Conservation (phyloP, 64 coral and sea anemone species). For the Stylophora pistillata region DNA sequence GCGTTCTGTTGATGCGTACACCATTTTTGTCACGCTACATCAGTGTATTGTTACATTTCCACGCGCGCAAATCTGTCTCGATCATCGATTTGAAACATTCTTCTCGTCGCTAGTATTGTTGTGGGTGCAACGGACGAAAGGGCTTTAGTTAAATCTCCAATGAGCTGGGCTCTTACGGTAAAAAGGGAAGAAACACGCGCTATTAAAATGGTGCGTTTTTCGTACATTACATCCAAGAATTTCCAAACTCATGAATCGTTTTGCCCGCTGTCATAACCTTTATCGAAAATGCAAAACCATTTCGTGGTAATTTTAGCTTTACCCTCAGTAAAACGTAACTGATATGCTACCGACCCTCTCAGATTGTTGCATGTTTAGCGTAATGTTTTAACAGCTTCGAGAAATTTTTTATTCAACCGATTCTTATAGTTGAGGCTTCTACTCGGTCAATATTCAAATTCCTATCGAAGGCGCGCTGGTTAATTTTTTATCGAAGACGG, state of each 20-base stretch:
- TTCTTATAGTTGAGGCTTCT: background rate
- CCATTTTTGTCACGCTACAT: constrained; percentile 48
- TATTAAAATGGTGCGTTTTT: constrained; percentile 10
- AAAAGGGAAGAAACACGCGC: background rate
- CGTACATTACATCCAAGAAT: constrained; percentile 27
- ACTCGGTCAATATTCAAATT: constrained; percentile 41
- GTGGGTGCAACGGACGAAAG: background rate
- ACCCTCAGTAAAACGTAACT: constrained; percentile 23
- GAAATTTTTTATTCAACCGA: background rate
- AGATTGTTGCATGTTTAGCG: background rate
- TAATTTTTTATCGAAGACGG: constrained; percentile 42
- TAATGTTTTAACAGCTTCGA: background rate
- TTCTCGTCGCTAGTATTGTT: constrained; percentile 2
- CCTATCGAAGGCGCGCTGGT: constrained; percentile 33
- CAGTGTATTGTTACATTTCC: constrained; percentile 56
- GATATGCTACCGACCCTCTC: background rate
- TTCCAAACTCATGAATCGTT: constrained; percentile 4
- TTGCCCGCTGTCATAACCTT: constrained; percentile 12
- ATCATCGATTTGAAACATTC: constrained; percentile 48
- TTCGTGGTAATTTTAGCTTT: constrained; percentile 3
- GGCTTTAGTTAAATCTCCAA: background rate
- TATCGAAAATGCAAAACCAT: constrained; percentile 28
- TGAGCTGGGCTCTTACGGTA: background rate
- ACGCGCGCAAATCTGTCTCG: constrained; percentile 39
- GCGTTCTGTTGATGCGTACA: constrained; percentile 29